Evolutionary conservation across 2,797 vertebrate genomes (phyloP).

Genomic region (Prionace glauca): DNA sequence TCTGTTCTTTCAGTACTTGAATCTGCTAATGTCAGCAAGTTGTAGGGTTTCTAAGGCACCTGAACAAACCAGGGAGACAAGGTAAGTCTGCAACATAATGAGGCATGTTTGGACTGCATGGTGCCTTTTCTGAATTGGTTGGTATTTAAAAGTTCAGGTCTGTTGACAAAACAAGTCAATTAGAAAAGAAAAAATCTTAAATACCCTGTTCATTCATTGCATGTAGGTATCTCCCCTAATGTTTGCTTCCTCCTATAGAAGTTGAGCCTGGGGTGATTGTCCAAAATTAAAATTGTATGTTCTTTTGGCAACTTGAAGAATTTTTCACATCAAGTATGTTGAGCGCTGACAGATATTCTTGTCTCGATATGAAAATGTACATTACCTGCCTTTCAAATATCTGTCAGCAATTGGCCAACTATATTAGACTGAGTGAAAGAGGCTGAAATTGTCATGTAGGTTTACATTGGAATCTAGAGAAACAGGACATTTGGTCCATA

Average conservation of each 20-base stretch:
- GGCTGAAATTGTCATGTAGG: background rate
- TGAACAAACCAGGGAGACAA: conserved; percentile 20
- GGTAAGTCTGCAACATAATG: background rate
- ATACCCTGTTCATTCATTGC: background rate
- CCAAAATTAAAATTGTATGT: background rate
- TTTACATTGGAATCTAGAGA: background rate
- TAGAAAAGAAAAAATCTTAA: conserved; percentile 1
- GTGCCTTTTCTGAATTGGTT: conserved; percentile 20
- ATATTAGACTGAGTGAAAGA: background rate
- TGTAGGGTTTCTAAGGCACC: conserved; percentile 12
- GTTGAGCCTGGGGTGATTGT: background rate
- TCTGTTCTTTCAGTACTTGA: background rate
- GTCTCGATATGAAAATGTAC: background rate
- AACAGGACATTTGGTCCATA: background rate
- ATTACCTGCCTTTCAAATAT: background rate
- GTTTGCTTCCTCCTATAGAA: background rate
- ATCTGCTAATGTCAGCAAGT: background rate
- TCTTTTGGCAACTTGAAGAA: background rate
- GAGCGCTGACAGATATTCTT: background rate
- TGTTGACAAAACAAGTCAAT: conserved; percentile 31
- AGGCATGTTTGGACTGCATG: background rate
- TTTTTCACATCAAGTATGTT: background rate
- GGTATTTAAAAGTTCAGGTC: background rate
- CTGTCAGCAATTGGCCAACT: background rate
- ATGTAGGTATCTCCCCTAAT: background rate